Percentiles rank a stretch among this genome's conserved stretches.
These are phyloP conservation scores for Manis javanica DNA, from an alignment of 2,797 vertebrate species.

Conservation along the genomic window DNA sequence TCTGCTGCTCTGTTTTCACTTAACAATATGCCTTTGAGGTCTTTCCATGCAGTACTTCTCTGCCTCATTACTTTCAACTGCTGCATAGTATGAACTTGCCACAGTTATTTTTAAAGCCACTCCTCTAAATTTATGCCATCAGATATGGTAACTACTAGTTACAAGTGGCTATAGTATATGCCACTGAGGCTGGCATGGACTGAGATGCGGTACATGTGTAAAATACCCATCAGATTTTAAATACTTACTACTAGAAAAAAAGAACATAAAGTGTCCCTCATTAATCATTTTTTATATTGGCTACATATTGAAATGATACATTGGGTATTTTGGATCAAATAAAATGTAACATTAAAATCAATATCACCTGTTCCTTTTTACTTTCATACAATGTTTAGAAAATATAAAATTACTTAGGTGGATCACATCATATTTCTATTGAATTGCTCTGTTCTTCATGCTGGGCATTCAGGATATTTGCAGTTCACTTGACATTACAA, in stretches of 20 bases:
- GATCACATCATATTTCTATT: background rate
- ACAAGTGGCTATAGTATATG: background rate
- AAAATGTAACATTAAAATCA: background rate
- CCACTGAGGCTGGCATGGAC: background rate
- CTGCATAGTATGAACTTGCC: background rate
- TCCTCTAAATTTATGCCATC: background rate
- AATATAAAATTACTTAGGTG: background rate
- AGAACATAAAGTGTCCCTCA: background rate
- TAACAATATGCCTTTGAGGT: background rate
- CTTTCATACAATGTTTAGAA: background rate
- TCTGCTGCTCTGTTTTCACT: background rate
- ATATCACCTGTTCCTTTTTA: background rate
- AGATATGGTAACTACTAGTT: background rate
- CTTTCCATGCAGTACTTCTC: background rate
- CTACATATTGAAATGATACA: background rate
- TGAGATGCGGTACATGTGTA: background rate
- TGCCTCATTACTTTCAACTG: background rate
- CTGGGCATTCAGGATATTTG: background rate
- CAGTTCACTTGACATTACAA: background rate
- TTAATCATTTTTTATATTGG: background rate
- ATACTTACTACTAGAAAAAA: background rate
- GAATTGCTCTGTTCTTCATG: background rate
- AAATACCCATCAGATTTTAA: constrained; percentile 11
- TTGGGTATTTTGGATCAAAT: background rate
- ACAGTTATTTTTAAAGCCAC: background rate